A percentile compares a stretch with the other conserved stretches of the same genome.
Evolutionary conservation across 2,888 invertebrate genomes (phyloP).

Genomic region (Zonitis immaculata): DNA sequence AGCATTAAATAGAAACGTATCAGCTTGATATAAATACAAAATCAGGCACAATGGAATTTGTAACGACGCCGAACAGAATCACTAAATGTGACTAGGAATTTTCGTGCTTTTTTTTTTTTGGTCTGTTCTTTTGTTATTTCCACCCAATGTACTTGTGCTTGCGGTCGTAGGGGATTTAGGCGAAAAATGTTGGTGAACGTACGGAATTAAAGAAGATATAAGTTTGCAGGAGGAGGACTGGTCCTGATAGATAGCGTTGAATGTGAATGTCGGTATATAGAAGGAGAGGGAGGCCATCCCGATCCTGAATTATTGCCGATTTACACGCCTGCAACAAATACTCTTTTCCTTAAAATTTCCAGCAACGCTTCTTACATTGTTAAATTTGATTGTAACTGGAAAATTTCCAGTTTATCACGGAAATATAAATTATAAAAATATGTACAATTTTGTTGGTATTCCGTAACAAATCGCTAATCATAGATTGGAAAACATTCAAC

Average conservation of each 20-base stretch:
- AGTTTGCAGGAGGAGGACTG: constrained; percentile 32
- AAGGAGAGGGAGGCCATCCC: too few species aligned
- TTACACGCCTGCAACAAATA: constrained; percentile 38
- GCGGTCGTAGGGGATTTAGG: constrained; percentile 10
- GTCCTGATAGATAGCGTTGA: constrained; percentile 39
- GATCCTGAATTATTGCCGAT: constrained; percentile 40
- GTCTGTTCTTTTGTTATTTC: too few species aligned
- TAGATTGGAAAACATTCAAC: too few species aligned
- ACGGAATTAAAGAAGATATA: constrained; percentile 31
- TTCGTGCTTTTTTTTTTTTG: constrained; percentile 9
- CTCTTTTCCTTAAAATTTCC: constrained; percentile 21
- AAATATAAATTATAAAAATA: background rate
- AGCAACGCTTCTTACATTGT: background rate
- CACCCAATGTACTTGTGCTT: too few species aligned
- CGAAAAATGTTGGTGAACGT: constrained; percentile 24
- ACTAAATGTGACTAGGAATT: constrained; percentile 16
- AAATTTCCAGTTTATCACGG: too few species aligned
- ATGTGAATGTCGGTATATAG: constrained; percentile 35
- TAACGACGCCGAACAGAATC: constrained; percentile 23
- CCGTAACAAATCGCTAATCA: too few species aligned
- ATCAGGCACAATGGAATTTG: constrained; percentile 19
- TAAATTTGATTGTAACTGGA: background rate
- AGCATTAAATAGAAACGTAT: constrained; percentile 19
- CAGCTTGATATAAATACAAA: constrained; percentile 23
- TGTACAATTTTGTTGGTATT: too few species aligned